A percentile compares a stretch with the other conserved stretches of the same genome.
Conservation (phyloP, 2,113 vertebrate species). For the Zapornia atra region DNA sequence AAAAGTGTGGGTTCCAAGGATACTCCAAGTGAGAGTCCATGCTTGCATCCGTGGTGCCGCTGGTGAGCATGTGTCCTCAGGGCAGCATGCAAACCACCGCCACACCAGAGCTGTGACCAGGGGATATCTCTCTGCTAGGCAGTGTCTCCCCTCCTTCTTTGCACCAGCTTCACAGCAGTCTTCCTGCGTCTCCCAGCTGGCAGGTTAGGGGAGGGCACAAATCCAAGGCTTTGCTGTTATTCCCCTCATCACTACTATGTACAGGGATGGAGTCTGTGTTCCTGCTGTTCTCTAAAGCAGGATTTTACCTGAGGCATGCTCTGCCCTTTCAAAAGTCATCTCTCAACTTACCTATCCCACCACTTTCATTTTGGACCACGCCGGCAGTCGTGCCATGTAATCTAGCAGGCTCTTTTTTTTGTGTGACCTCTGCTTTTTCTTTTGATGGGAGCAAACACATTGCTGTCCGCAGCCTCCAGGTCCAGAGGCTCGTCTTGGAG, state of each 20-base stretch:
- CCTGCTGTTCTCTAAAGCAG: not conserved
- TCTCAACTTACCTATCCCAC: not conserved
- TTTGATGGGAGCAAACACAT: fast-evolving
- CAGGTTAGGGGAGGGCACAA: not conserved
- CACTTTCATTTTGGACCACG: not conserved
- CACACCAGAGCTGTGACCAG: fast-evolving
- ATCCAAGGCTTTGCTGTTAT: not conserved
- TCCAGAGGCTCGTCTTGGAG: not conserved
- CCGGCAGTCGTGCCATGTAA: fast-evolving
- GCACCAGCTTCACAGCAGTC: not conserved
- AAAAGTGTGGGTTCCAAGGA: not conserved
- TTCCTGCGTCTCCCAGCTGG: not conserved
- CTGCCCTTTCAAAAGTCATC: not conserved
- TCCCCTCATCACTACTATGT: fast-evolving
- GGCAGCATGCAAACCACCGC: fast-evolving
- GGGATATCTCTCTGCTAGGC: not conserved
- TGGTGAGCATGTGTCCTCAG: fast-evolving
- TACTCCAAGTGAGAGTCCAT: fast-evolving
- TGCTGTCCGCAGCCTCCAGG: not conserved
- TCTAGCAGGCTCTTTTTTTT: not conserved
- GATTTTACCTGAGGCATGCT: fast-evolving
- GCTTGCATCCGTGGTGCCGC: not conserved
- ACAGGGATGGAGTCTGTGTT: not conserved
- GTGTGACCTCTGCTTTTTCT: not conserved
- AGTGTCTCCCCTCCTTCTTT: not conserved